phyloP scores from a whole-genome alignment of 2,113 vertebrate genomes.

The Burhinus bistriatus region DNA sequence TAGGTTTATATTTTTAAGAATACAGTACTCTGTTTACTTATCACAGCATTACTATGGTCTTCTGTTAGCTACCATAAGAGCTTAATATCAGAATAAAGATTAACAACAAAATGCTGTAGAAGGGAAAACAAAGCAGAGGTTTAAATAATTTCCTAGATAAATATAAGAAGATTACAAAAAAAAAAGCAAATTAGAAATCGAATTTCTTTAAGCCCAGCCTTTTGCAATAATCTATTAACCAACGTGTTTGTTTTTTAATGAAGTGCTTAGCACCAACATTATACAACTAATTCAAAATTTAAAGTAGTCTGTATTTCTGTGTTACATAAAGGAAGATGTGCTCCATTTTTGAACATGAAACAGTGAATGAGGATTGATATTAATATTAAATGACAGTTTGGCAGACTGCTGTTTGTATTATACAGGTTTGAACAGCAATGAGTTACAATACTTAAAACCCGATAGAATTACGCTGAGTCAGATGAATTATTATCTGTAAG shows the following conservation, averaged over 20 bases:
- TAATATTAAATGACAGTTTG: background rate
- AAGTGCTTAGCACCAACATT: background rate
- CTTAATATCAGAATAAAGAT: background rate
- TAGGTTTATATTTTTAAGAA: conserved; percentile 41
- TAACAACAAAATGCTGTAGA: background rate
- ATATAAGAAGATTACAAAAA: background rate
- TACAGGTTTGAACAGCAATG: background rate
- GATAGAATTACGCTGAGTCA: background rate
- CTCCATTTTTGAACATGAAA: background rate
- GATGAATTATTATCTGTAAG: background rate
- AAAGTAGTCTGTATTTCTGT: background rate
- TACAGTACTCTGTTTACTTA: conserved; percentile 60
- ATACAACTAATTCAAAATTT: background rate
- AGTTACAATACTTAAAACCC: background rate
- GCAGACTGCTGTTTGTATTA: background rate
- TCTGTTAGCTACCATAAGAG: background rate
- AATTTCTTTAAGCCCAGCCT: background rate
- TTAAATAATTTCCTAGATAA: background rate
- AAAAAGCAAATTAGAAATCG: background rate
- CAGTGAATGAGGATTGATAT: background rate
- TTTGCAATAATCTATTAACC: background rate
- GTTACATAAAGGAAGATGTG: background rate
- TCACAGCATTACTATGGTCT: background rate
- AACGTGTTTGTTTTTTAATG: background rate
- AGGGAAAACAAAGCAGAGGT: background rate